Evolutionary conservation across 2,113 vertebrate genomes (phyloP).

Genomic region (Archocentrus centrarchus): DNA sequence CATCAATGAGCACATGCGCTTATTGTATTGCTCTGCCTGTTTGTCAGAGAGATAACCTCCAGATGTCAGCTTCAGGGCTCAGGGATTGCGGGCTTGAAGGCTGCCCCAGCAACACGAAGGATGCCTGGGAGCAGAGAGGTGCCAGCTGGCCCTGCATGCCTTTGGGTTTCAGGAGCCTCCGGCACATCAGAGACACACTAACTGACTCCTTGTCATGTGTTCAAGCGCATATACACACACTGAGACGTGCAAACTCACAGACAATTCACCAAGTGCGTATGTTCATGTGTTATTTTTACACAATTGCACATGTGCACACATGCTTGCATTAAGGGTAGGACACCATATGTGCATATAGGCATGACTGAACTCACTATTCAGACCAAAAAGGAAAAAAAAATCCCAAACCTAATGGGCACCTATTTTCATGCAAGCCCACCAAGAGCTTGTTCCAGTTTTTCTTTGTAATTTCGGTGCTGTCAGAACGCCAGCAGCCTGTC

Average conservation of each 20-base stretch:
- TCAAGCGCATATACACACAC: conserved; percentile 4
- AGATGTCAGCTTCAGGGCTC: conserved; percentile 77
- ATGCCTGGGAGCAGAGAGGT: conserved; percentile 59
- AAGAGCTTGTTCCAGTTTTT: conserved; percentile 55
- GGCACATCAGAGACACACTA: conserved; percentile 72
- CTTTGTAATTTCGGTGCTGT: conserved; percentile 57
- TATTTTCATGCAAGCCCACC: conserved; percentile 21
- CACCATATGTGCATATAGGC: conserved; percentile 24
- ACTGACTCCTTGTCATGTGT: conserved; percentile 66
- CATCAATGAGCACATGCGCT: conserved; percentile 27
- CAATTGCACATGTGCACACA: conserved; percentile 15
- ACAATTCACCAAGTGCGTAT: conserved; percentile 28
- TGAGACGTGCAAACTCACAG: not conserved
- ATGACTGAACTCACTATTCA: conserved; percentile 25
- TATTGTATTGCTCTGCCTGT: conserved; percentile 63
- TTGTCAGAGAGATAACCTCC: conserved; percentile 78
- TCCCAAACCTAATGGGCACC: conserved; percentile 42
- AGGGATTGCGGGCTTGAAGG: conserved; percentile 53
- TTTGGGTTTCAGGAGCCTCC: conserved; percentile 68
- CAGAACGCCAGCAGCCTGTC: conserved; percentile 62
- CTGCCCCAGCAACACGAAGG: conserved; percentile 57
- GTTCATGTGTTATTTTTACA: conserved; percentile 46
- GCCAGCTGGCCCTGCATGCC: conserved; percentile 78
- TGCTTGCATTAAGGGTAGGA: conserved; percentile 17
- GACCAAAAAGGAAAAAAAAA: conserved; percentile 22